Base-by-base conservation (phyloP, 2,113 vertebrate species). In the Mirza zaza region DNA sequence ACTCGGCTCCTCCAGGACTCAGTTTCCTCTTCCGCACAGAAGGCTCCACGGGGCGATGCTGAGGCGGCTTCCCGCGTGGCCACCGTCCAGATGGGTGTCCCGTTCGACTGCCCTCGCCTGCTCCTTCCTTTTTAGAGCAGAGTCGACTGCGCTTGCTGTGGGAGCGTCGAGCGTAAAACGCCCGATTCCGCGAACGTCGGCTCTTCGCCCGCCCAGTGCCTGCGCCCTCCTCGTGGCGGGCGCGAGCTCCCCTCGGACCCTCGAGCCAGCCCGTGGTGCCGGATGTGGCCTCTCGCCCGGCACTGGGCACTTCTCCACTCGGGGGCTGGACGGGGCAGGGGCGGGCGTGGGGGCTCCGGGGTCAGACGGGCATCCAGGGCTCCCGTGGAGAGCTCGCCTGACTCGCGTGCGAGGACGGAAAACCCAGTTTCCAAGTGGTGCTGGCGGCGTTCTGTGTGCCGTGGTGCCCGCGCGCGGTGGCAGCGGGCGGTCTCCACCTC, bases 1-100 rank as follows among this genome's bases (percentile, higher is more conserved):
- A 2, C 88, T 45, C 1, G 0, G 23, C 14, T 39, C 23, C 68
- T 1, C 11, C 29, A 9, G 7, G 81, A 48, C 50, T 84, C 83
- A 11, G 84, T 67, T 71, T 42, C 17, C 32, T 23, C 5, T 1
- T 39, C 13, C 2, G 29, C 8, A 10, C 20, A n/a, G 45, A 42
- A 36, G 39, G 6, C 3, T 9, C 4, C 32, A 21, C 2, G 0
- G 1, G 36, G 8, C 36, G 32, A 8, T 2, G 13, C 45, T 10
- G 25, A 21, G 10, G 13, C 8, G 23, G 10, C 45, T 39, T 21
- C 52, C 32, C 4, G 48, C 2, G 12, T 8, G 3, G 68, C n/a
- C 10, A 2, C 11, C 20, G 17, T n/a, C 12, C 8, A 13, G 25
- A 29, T 9, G 25, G 14, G 27, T 6, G 29, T 4, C 29, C 3